Conservation (phyloP, 1,140 invertebrate species). For the Aphelenchoides avenae region DNA sequence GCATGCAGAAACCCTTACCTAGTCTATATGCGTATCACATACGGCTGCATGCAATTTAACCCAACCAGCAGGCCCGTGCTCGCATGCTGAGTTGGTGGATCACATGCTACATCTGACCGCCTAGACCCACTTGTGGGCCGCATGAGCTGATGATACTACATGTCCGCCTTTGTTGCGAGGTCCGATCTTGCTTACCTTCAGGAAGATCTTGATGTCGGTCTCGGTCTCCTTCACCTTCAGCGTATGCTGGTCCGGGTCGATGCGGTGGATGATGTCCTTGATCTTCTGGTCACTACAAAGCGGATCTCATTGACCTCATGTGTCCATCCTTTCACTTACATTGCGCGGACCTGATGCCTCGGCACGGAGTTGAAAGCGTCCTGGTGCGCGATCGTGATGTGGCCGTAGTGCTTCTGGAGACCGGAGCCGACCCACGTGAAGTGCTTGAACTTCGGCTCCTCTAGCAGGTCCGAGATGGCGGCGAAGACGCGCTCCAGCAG, state of each 20-base stretch:
- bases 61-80: too few species aligned
- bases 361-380: conserved; percentile 50
- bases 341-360: conserved; percentile 8
- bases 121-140: too few species aligned
- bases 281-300: conserved; percentile 42
- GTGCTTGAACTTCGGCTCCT: conserved; percentile 51
- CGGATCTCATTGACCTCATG: neutral
- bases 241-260: conserved; percentile 40
- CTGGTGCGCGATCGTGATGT: conserved; percentile 56
- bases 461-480: conserved; percentile 46
- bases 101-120: too few species aligned
- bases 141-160: too few species aligned
- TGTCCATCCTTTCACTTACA: conserved; percentile 43
- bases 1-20: too few species aligned
- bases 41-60: too few species aligned
- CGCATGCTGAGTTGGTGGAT: too few species aligned
- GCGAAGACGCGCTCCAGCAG: conserved; percentile 50
- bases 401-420: conserved; percentile 58
- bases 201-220: conserved; percentile 55
- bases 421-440: conserved; percentile 58
- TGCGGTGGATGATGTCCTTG: conserved; percentile 44
- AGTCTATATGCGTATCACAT: too few species aligned
- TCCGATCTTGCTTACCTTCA: too few species aligned
- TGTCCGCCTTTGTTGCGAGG: too few species aligned
- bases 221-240: conserved; percentile 48